Conservation (phyloP, 2,113 vertebrate genomes). For the Xiphorhynchus elegans region DNA sequence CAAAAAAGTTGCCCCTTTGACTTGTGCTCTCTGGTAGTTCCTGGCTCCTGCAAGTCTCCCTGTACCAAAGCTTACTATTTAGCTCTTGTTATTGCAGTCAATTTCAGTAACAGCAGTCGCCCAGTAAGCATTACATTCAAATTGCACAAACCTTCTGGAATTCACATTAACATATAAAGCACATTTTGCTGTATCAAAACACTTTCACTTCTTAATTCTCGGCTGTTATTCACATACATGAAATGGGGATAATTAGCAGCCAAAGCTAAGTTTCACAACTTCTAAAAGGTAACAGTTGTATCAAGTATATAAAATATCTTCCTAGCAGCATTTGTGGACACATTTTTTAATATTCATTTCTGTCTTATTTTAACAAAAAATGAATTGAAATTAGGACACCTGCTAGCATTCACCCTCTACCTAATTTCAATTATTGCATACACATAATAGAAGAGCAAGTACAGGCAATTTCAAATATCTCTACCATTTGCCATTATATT, state of each 20-base stretch:
- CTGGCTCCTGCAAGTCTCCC: conserved; percentile 55
- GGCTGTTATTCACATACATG: not conserved
- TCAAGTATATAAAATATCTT: not conserved
- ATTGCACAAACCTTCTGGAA: conserved; percentile 23
- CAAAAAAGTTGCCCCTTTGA: conserved; percentile 27
- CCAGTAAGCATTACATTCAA: not conserved
- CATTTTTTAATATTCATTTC: not conserved
- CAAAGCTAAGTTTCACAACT: conserved; percentile 7
- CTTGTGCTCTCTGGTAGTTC: conserved; percentile 35
- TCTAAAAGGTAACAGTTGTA: not conserved
- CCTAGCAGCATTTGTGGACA: not conserved
- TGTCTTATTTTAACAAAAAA: not conserved
- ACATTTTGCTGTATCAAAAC: not conserved
- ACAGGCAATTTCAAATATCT: not conserved
- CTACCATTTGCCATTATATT: not conserved
- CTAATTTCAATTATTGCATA: conserved; percentile 36
- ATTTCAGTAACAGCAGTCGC: conserved; percentile 17
- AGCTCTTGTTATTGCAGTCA: conserved; percentile 42
- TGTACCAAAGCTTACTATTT: conserved; percentile 31
- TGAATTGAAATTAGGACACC: not conserved
- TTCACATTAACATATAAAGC: conserved; percentile 38
- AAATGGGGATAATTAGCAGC: not conserved
- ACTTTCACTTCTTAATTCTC: not conserved
- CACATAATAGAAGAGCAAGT: conserved; percentile 15
- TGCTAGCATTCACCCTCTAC: not conserved